phyloP scores from a whole-genome alignment of 2,888 invertebrate genomes.

The Anthophora plumipes region DNA sequence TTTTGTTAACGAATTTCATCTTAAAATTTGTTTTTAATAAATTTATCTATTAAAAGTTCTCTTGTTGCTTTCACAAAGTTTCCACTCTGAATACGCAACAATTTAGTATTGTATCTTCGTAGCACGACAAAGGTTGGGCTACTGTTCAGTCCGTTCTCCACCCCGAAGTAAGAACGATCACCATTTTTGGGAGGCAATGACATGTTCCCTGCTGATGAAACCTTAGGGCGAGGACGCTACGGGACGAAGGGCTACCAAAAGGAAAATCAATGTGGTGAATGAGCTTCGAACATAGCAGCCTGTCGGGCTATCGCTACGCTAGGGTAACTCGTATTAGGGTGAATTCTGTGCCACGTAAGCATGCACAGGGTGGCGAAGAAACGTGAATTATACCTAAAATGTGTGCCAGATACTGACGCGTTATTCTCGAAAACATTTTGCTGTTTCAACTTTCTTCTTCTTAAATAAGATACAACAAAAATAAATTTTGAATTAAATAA shows the following conservation, averaged over 20 bases:
- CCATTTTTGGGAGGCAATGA: slow-evolving; percentile 76
- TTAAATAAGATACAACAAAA: too few relatives aligned
- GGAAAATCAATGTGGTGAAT: slow-evolving; percentile 83
- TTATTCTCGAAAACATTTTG: slow-evolving; percentile 8
- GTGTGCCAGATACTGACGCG: slow-evolving; percentile 17
- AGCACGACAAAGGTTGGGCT: slow-evolving; percentile 35
- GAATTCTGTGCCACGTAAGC: slow-evolving; percentile 78
- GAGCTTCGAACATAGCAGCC: slow-evolving; percentile 76
- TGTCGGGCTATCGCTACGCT: slow-evolving; percentile 75
- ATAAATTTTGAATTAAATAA: too few relatives aligned
- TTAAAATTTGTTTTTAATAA: neutral
- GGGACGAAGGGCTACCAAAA: slow-evolving; percentile 76
- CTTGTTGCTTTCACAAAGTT: too few relatives aligned
- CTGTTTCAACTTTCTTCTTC: neutral
- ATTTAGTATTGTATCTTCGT: slow-evolving; percentile 23
- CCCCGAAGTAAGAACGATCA: slow-evolving; percentile 56
- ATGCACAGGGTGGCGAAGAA: slow-evolving; percentile 67
- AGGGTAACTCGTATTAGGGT: slow-evolving; percentile 76
- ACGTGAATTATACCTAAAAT: slow-evolving; percentile 58
- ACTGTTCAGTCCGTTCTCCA: slow-evolving; percentile 47
- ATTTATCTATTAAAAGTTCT: neutral
- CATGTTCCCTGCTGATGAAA: slow-evolving; percentile 70
- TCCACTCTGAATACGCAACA: neutral
- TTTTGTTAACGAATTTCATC: too few relatives aligned
- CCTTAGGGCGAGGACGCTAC: slow-evolving; percentile 68